phyloP scores from a whole-genome alignment of 2,113 vertebrate species.

The Grammomys dolichurus region DNA sequence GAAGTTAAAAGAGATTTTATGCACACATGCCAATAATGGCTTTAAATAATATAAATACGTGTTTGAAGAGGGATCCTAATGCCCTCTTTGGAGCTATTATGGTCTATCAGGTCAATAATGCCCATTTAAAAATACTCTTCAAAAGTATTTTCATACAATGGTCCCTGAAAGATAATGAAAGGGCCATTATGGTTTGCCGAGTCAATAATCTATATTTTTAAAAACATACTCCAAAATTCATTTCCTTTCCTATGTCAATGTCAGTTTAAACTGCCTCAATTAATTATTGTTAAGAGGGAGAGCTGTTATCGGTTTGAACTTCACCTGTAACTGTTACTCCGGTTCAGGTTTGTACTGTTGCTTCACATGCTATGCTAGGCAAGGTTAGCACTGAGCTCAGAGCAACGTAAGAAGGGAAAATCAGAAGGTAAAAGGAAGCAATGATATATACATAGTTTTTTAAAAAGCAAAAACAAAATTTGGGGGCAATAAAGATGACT shows the following conservation, averaged over 20 bases:
- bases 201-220: constrained; percentile 78
- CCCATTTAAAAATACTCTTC: constrained; percentile 66
- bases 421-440: background rate
- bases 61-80: constrained; percentile 70
- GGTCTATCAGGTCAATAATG: constrained; percentile 78
- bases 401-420: background rate
- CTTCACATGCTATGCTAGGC: constrained; percentile 44
- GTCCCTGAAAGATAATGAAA: constrained; percentile 63
- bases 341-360: constrained; percentile 54
- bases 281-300: constrained; percentile 78
- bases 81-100: constrained; percentile 76
- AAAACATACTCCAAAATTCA: constrained; percentile 74
- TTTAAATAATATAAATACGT: constrained; percentile 73
- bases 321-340: constrained; percentile 55
- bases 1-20: constrained; percentile 60
- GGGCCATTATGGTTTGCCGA: constrained; percentile 69
- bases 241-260: constrained; percentile 60
- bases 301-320: constrained; percentile 74
- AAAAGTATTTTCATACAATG: constrained; percentile 73
- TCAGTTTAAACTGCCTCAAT: constrained; percentile 75
- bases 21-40: constrained; percentile 75
- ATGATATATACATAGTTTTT: background rate
- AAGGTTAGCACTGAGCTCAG: background rate
- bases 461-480: background rate
- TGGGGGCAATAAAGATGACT: background rate